Evolutionary conservation across 1,140 invertebrate genomes (phyloP), one percentile per base, ranked within the genome.

Genomic region (Littorina saxatilis): DNA sequence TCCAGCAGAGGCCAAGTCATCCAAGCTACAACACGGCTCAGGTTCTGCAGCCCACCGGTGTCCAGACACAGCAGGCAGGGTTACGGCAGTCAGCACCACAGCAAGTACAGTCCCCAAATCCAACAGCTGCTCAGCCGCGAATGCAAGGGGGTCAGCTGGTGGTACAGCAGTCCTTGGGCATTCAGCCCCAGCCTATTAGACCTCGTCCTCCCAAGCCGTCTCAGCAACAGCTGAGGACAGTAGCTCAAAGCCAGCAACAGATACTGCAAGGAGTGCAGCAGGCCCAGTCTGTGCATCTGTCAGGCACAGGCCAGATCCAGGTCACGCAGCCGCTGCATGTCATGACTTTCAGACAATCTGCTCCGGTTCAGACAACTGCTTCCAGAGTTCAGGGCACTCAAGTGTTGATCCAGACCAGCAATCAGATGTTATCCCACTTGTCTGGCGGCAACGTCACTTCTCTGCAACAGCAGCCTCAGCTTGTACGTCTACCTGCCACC

Each of bases 11-110:
- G 2, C 70, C 32, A 35, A 13, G 39, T 15, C 37, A 43, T 7
- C 70, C 43, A 17, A 47, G 43, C 43, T 47, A 47, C 17, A 47
- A 17, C 43, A 47, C 17, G 37, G 9, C 40, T 27, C 32, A 40
- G 39, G 70, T 73, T 15, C 29, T 32, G n/a, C 70, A 73, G 40
- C 7, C 39, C n/a, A 13, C 17, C 79, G 83, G 61, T 80, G 80
- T 32, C 79, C 81, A 13, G 58, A 4, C 7, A 23, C 7, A 23
- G 7, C 7, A 23, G 4, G 23, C 58, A 23, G 58, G 58, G 5
- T 5, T 61, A 5, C 58, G 58, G 15, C 63, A 29, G 15, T 27
- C 15, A 13, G 39, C 70, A 37, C 37, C 70, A 61, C 58, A 43
- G 72, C 39, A 29, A 43, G 27, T 27, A 20, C 23, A 0, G 0